These are phyloP conservation scores for Callosobruchus maculatus DNA, from an alignment of 2,888 invertebrate species.

Conservation along the genomic window DNA sequence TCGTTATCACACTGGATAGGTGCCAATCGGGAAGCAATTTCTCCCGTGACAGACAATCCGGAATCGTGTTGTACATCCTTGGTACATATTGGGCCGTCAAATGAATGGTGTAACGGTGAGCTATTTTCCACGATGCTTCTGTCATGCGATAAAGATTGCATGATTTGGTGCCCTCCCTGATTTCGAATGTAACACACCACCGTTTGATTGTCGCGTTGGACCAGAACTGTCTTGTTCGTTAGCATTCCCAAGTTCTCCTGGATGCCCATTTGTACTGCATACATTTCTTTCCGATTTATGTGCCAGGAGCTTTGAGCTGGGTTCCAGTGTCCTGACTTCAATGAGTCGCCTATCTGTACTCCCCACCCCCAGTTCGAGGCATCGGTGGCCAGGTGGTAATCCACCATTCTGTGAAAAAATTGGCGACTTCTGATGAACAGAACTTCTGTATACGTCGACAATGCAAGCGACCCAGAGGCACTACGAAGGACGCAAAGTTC, in stretches of 20 bases:
- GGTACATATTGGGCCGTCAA: conserved; percentile 18
- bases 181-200: conserved; percentile 20
- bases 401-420: conserved; percentile 21
- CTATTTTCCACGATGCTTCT: no score
- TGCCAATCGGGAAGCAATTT: conserved; percentile 21
- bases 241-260: not conserved
- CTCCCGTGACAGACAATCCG: conserved; percentile 21
- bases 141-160: no score
- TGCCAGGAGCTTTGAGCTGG: conserved; percentile 16
- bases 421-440: conserved; percentile 15
- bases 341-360: conserved; percentile 8
- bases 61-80: conserved; percentile 20
- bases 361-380: conserved; percentile 22
- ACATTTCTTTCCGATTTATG: conserved; percentile 22
- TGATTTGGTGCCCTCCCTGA: conserved; percentile 22
- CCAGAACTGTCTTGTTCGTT: conserved; percentile 7
- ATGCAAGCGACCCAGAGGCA: conserved; percentile 10
- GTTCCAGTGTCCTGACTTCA: conserved; percentile 11
- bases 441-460: conserved; percentile 3
- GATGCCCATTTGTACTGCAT: conserved; percentile 13
- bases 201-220: conserved; percentile 23
- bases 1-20: conserved; percentile 9
- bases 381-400: no score
- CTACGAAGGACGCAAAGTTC: conserved; percentile 5
- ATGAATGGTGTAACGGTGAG: conserved; percentile 8